Evolutionary conservation across 2,888 invertebrate species (phyloP).

Genomic region (Pristionchus mayeri): DNA sequence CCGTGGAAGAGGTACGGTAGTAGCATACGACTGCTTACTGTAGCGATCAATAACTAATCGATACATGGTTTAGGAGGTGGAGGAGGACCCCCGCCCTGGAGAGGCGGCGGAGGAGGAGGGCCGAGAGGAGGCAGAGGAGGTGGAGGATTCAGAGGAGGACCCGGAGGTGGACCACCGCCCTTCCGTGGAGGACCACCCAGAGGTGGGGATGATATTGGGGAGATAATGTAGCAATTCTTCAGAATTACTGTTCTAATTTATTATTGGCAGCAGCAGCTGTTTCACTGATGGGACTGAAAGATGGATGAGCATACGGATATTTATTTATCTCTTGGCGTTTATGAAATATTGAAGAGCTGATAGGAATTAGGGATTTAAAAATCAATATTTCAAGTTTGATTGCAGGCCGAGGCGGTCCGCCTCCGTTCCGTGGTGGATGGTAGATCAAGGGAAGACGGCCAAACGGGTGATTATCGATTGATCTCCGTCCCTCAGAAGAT

Average conservation of each 20-base stretch:
- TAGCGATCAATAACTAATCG: background rate
- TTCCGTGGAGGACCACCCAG: constrained; percentile 45
- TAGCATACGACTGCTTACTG: background rate
- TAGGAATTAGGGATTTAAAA: background rate
- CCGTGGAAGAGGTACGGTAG: constrained; percentile 4
- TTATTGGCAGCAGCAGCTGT: background rate
- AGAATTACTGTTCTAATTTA: too few relatives aligned
- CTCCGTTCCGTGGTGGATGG: constrained; percentile 18
- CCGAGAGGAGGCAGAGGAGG: constrained; percentile 9
- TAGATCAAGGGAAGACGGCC: background rate
- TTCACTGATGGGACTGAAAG: background rate
- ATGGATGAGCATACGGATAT: background rate
- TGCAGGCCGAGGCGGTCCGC: constrained; percentile 9
- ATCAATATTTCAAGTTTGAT: background rate
- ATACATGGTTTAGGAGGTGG: background rate
- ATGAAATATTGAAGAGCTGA: background rate
- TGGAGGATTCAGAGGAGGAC: background rate
- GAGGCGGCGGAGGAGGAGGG: constrained; percentile 40
- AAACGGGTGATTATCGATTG: constrained; percentile 17
- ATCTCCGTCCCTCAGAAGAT: too few relatives aligned
- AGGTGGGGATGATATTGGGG: background rate
- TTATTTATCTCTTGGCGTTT: background rate
- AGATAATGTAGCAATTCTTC: too few relatives aligned
- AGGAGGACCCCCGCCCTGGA: background rate
- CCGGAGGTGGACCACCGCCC: constrained; percentile 28